Evolutionary conservation across 2,888 invertebrate genomes (phyloP).

Genomic region (Noctua pronuba): DNA sequence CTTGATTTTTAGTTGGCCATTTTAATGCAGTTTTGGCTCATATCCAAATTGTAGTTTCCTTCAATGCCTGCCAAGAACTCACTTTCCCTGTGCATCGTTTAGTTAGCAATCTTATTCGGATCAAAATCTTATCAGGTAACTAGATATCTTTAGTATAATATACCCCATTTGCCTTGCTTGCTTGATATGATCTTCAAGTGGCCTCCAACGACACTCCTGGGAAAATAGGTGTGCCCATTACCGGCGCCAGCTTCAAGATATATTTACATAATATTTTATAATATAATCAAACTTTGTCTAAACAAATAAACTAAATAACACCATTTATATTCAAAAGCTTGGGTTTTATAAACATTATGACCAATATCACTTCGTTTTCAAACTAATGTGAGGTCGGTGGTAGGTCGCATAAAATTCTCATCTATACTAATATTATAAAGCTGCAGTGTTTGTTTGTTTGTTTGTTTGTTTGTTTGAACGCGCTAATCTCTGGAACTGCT

Average conservation of each 20-base stretch:
- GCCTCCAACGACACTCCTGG: constrained; percentile 29
- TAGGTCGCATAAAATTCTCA: constrained; percentile 59
- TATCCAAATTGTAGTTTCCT: constrained; percentile 19
- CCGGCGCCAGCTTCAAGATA: constrained; percentile 32
- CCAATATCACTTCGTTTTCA: constrained; percentile 48
- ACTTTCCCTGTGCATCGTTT: background rate
- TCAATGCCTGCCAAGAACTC: constrained; percentile 23
- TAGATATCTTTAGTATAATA: background rate
- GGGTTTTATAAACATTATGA: constrained; percentile 44
- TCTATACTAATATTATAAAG: too few relatives aligned
- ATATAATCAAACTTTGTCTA: constrained; percentile 36
- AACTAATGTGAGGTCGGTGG: constrained; percentile 55
- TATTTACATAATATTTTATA: constrained; percentile 51
- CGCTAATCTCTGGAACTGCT: too few relatives aligned
- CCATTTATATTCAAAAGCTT: constrained; percentile 54
- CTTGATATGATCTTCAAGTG: constrained; percentile 42
- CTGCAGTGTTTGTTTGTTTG: too few relatives aligned
- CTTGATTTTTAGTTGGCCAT: background rate
- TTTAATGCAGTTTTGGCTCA: constrained; percentile 15
- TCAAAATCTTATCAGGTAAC: constrained; percentile 6
- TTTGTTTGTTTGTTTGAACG: too few relatives aligned
- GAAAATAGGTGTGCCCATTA: constrained; percentile 34
- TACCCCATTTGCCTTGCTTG: constrained; percentile 20
- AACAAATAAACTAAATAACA: constrained; percentile 49
- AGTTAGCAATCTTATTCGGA: background rate